phyloP scores from a whole-genome alignment of 2,797 vertebrate species.

The Pantherophis vulpinus region DNA sequence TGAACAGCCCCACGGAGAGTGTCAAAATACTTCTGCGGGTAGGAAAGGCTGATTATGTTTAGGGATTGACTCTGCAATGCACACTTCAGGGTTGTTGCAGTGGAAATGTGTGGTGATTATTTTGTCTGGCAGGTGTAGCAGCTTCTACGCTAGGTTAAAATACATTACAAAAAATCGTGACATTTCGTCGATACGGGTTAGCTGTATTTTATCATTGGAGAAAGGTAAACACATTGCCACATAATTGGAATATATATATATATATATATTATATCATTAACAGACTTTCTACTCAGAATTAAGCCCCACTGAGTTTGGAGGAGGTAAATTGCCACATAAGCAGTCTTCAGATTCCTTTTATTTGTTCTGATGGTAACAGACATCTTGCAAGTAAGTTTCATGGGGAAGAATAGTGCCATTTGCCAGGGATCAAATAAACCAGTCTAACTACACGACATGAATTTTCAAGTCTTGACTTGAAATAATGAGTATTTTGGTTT shows the following conservation, averaged over 20 bases:
- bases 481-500: conserved; percentile 45
- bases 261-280: background rate
- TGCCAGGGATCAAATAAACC: conserved; percentile 16
- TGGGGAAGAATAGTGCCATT: background rate
- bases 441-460: background rate
- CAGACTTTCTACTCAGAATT: background rate
- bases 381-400: conserved; percentile 24
- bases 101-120: background rate
- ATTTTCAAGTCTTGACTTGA: conserved; percentile 36
- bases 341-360: background rate
- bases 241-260: background rate
- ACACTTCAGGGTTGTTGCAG: background rate
- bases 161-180: background rate
- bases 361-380: conserved; percentile 31
- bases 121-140: background rate
- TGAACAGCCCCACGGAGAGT: background rate
- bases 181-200: background rate
- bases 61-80: background rate
- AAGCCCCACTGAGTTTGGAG: background rate
- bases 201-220: background rate
- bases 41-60: background rate
- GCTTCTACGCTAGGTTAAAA: background rate
- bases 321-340: background rate
- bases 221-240: background rate
- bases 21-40: background rate